Percentiles rank a stretch among this genome's conserved stretches.
These are phyloP conservation scores for Neoitamus cyanurus DNA, from an alignment of 2,888 invertebrate species.

Conservation along the genomic window DNA sequence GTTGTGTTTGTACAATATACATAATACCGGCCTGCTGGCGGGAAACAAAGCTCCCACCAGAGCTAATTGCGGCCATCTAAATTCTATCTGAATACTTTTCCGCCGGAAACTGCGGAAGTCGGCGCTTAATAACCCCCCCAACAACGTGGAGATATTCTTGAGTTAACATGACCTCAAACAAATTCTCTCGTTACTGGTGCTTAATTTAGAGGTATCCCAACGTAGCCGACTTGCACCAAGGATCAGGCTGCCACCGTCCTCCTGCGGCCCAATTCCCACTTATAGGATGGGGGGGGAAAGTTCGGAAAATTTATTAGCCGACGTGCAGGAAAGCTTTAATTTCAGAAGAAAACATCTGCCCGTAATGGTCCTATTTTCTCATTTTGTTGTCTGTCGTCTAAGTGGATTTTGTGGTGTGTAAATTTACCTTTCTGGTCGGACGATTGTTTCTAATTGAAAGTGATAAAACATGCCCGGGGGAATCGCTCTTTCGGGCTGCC, in stretches of 20 bases:
- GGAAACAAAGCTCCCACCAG: background rate
- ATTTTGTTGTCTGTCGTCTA: constrained; percentile 18
- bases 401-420: constrained; percentile 24
- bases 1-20: background rate
- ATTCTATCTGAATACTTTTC: background rate
- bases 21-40: background rate
- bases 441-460: constrained; percentile 18
- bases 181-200: constrained; percentile 6
- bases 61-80: constrained; percentile 3
- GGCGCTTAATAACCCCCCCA: background rate
- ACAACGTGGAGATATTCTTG: background rate
- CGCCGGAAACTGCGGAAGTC: background rate
- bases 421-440: constrained; percentile 15
- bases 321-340: constrained; percentile 21
- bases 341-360: constrained; percentile 21
- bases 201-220: constrained; percentile 12
- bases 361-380: constrained; percentile 15
- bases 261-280: background rate
- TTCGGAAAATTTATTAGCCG: constrained; percentile 2
- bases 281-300: background rate
- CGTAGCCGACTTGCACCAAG: background rate
- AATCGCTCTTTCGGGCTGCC: background rate
- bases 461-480: constrained; percentile 5
- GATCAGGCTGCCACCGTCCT: background rate
- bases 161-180: constrained; percentile 18